phyloP scores from a whole-genome alignment of 2,113 vertebrate genomes.

The Cynopterus brachyotis region DNA sequence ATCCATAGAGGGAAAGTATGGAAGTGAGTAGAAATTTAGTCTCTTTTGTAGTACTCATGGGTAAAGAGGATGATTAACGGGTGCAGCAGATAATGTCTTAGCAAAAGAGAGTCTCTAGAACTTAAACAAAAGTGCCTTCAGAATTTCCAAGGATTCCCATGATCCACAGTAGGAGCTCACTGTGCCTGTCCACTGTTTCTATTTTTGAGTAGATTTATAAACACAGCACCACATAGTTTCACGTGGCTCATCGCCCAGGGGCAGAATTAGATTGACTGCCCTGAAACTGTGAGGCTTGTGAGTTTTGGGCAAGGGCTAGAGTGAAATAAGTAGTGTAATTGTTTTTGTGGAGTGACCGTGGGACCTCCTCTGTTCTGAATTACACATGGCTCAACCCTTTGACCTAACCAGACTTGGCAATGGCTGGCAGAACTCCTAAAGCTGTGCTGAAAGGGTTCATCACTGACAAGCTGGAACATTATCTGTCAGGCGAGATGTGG shows the following conservation, averaged over 20 bases:
- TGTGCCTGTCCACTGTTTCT: slow-evolving; percentile 89
- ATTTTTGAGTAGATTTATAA: slow-evolving; percentile 91
- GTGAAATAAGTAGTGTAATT: slow-evolving; percentile 89
- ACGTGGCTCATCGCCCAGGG: slow-evolving; percentile 84
- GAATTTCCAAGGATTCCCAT: slow-evolving; percentile 93
- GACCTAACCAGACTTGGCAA: slow-evolving; percentile 84
- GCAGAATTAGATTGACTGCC: slow-evolving; percentile 83
- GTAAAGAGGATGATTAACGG: slow-evolving; percentile 89
- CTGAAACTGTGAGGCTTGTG: slow-evolving; percentile 85
- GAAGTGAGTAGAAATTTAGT: slow-evolving; percentile 86
- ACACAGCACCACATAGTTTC: slow-evolving; percentile 90
- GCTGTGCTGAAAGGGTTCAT: slow-evolving; percentile 84
- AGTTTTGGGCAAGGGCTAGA: slow-evolving; percentile 84
- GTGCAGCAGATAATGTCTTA: slow-evolving; percentile 83
- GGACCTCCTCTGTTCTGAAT: slow-evolving; percentile 89
- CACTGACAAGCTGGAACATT: slow-evolving; percentile 86
- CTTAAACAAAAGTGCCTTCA: slow-evolving; percentile 95
- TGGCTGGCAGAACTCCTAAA: slow-evolving; percentile 84
- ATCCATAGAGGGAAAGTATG: slow-evolving; percentile 76
- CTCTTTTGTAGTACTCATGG: slow-evolving; percentile 85
- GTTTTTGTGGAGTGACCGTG: slow-evolving; percentile 88
- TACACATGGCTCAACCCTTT: slow-evolving; percentile 89
- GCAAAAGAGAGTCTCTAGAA: slow-evolving; percentile 85
- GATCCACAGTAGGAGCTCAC: slow-evolving; percentile 91
- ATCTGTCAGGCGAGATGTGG: slow-evolving; percentile 86